phyloP scores from a whole-genome alignment of 1,140 invertebrate species.

The Nasonia vitripennis region DNA sequence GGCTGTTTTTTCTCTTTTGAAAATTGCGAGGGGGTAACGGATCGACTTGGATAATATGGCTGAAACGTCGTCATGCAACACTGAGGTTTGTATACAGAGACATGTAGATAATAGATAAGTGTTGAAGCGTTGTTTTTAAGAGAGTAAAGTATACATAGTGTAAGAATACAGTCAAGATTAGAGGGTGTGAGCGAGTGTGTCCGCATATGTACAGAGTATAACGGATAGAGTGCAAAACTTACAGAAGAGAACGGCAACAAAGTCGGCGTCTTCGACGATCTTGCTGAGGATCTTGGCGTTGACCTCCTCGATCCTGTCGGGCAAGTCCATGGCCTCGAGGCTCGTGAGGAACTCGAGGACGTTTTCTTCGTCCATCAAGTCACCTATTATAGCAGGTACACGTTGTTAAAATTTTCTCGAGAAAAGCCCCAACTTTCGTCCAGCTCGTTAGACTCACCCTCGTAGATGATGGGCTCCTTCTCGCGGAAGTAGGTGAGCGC shows the following conservation, averaged over 20 bases:
- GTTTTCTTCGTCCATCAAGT: conserved; percentile 95
- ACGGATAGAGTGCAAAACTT: conserved; percentile 76
- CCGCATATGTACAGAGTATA: no score
- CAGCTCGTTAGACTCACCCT: conserved; percentile 77
- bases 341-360: conserved; percentile 95
- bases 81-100: neutral
- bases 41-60: neutral
- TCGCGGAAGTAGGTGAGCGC: conserved; percentile 96
- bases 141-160: neutral
- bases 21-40: no score
- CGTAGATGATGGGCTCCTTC: conserved; percentile 94
- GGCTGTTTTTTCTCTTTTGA: no score
- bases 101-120: neutral
- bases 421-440: neutral
- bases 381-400: conserved; percentile 77
- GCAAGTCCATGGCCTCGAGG: conserved; percentile 94
- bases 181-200: no score
- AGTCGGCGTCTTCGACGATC: conserved; percentile 94
- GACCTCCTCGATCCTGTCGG: conserved; percentile 97
- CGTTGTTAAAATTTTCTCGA: neutral
- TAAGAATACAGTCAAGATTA: no score
- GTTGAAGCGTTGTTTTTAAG: neutral
- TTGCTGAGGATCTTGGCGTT: conserved; percentile 93
- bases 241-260: conserved; percentile 96
- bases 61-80: neutral